Conservation (phyloP, 2,113 vertebrate species). For the Gymnocephalus cernua region DNA sequence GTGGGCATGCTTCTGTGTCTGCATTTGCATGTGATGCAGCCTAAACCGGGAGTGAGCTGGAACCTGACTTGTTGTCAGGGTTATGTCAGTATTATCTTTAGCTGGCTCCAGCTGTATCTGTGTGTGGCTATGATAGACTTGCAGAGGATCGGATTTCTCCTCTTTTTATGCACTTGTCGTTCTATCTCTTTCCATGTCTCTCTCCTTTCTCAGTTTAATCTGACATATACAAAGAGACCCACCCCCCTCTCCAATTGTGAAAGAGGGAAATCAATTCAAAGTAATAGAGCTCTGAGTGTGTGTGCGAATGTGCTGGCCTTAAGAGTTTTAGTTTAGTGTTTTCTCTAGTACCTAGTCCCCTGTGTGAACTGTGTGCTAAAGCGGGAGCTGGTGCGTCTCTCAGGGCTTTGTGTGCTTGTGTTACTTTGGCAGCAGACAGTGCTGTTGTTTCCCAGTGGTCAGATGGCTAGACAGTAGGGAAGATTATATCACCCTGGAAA, state of each 20-base stretch:
- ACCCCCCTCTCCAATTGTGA: constrained; percentile 56
- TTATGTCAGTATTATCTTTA: constrained; percentile 67
- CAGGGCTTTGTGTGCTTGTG: constrained; percentile 48
- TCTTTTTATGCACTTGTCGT: constrained; percentile 59
- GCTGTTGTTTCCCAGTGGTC: constrained; percentile 71
- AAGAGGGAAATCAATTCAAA: constrained; percentile 74
- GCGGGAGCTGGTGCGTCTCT: constrained; percentile 28
- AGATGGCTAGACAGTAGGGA: constrained; percentile 69
- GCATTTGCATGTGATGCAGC: constrained; percentile 6
- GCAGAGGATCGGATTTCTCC: constrained; percentile 54
- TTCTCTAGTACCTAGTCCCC: constrained; percentile 41
- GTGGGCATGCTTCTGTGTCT: not conserved
- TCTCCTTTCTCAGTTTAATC: constrained; percentile 65
- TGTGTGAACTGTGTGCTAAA: constrained; percentile 33
- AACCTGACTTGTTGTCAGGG: constrained; percentile 50
- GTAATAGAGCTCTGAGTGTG: constrained; percentile 62
- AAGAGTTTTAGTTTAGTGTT: constrained; percentile 57
- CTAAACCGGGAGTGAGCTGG: constrained; percentile 7
- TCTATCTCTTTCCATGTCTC: constrained; percentile 49
- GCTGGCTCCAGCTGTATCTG: constrained; percentile 39
- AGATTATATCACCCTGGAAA: constrained; percentile 72
- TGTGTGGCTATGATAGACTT: constrained; percentile 37
- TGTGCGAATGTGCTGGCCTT: constrained; percentile 43
- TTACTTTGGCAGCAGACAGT: constrained; percentile 62
- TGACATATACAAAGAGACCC: constrained; percentile 70